These are phyloP conservation scores for Lepeophtheirus nordmannii DNA, from an alignment of 2,888 invertebrate genomes.

Conservation along the genomic window DNA sequence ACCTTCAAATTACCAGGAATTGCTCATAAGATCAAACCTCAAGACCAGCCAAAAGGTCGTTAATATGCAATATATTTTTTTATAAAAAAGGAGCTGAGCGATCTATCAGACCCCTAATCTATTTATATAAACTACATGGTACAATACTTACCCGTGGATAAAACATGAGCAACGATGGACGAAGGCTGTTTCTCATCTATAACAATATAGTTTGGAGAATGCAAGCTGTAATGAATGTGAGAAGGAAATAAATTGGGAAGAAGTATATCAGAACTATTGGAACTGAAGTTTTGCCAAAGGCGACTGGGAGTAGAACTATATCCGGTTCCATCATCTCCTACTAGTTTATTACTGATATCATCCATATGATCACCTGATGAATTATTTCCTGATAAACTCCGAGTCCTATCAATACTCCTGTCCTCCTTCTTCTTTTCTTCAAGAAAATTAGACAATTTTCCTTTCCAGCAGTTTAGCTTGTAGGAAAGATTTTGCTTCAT, in stretches of 20 bases:
- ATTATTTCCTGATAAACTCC: not conserved
- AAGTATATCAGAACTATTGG: not conserved
- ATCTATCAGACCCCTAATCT: too few species aligned
- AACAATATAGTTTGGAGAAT: conserved; percentile 6
- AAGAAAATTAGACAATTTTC: not conserved
- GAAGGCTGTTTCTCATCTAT: conserved; percentile 22
- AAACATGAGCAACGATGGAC: conserved; percentile 11
- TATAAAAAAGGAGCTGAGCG: too few species aligned
- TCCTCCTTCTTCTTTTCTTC: conserved; percentile 11
- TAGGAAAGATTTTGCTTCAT: not conserved
- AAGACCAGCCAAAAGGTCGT: too few species aligned
- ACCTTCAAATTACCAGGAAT: too few species aligned
- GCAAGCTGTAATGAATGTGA: not conserved
- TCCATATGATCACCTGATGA: not conserved
- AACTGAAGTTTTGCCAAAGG: not conserved
- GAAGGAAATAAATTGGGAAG: not conserved
- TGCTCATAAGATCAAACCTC: too few species aligned
- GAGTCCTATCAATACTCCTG: not conserved
- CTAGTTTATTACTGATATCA: not conserved
- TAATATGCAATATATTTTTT: too few species aligned
- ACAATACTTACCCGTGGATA: not conserved
- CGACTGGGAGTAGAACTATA: not conserved
- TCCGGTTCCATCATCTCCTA: not conserved
- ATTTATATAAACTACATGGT: too few species aligned
- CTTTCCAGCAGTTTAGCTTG: not conserved